Base-by-base conservation (phyloP, 2,888 invertebrate genomes). In the Chrysomela aeneicollis region DNA sequence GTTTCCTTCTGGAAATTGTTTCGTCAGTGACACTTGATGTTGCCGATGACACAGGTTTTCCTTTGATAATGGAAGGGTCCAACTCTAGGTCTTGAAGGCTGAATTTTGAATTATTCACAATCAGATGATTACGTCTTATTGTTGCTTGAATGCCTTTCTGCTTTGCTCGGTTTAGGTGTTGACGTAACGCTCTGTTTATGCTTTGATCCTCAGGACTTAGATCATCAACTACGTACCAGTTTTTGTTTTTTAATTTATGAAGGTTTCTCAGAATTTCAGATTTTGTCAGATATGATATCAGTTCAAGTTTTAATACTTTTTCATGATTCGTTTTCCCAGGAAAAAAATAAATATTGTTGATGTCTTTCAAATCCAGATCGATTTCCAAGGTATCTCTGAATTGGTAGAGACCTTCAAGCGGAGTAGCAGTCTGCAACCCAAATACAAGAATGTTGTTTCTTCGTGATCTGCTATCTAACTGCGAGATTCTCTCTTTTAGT, bases 351-450 rank as follows among this genome's bases (percentile, higher is more conserved):
- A 51, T 51, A 2, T 51, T 51, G 51, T 51, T 51, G 2, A 51
- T 5, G 51, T 51, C 51, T 51, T 26, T 51, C 51, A 51, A 51
- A 51, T 51, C 21, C 51, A 51, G 26, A 22, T 51, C 51, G n/a
- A 51, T n/a, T 51, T 51, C 51, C 22, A 51, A n/a, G 10, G 51
- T 51, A 51, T 51, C 51, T 51, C n/a, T 51, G 12, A 51, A 51
- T 3, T 51, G 26, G 3, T 51, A 1, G 22, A 51, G 51, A 26
- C 51, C 10, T 19, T 51, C 12, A 8, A 26, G 26, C 10, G 22
- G 51, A 51, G 9, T 51, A 51, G 22, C 22, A 2, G 51, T 12
- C 26, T 51, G 51, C 9, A 51, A 51, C 10, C 30, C 22, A 15
- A 51, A 51, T 5, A 22, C 51, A 51, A 51, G 1, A 51, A 51